phyloP scores from a whole-genome alignment of 2,113 vertebrate species.

The Microtus oregoni region DNA sequence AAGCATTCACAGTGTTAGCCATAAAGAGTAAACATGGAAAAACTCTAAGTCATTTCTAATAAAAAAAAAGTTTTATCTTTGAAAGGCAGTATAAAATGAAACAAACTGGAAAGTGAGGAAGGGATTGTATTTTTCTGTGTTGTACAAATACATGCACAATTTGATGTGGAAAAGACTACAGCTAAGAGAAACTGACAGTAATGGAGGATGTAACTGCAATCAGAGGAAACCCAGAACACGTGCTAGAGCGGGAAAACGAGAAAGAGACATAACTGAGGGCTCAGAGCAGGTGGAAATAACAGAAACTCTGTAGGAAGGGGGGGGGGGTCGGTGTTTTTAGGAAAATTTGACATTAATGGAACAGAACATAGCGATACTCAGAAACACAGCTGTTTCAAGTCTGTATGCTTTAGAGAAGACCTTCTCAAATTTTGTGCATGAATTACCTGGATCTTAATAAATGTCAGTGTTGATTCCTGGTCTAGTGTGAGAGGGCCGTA shows the following conservation, averaged over 20 bases:
- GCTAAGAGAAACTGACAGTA: neutral
- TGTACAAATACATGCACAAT: neutral
- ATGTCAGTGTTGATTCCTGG: neutral
- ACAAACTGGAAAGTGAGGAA: too few species aligned
- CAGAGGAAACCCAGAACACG: neutral
- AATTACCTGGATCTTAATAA: neutral
- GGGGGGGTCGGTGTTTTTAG: neutral
- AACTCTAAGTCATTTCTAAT: too few species aligned
- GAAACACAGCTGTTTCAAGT: neutral
- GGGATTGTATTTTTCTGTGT: neutral
- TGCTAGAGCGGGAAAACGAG: neutral
- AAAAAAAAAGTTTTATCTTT: too few species aligned
- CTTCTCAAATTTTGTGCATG: neutral
- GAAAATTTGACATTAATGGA: neutral
- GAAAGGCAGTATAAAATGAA: too few species aligned
- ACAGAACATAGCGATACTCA: neutral
- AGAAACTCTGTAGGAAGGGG: neutral
- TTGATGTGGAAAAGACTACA: neutral
- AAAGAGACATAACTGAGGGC: neutral
- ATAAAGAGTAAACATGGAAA: too few species aligned
- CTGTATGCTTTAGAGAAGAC: neutral
- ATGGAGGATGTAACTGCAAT: neutral
- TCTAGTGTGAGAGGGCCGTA: neutral
- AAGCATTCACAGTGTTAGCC: too few species aligned
- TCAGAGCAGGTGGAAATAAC: neutral